Conservation (phyloP, 2,797 vertebrate genomes). For the Falco peregrinus region DNA sequence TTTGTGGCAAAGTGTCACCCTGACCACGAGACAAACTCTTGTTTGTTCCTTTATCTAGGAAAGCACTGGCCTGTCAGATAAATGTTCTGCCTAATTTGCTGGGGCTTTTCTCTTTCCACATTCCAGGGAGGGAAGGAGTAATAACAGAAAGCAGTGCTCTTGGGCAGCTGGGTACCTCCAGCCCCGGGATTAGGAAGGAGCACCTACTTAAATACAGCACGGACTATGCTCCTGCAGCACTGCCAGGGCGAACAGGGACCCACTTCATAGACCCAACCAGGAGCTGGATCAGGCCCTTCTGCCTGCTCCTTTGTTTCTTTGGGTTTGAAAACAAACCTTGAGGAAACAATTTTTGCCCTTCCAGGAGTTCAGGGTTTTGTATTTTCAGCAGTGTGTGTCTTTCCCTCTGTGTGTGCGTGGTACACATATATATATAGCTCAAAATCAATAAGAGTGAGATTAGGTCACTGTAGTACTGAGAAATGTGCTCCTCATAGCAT, state of each 20-base stretch:
- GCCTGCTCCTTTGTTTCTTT: not conserved
- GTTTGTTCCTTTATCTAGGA: constrained; percentile 23
- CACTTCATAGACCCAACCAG: not conserved
- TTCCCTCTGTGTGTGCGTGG: not conserved
- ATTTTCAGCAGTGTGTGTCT: not conserved
- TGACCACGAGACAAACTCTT: constrained; percentile 43
- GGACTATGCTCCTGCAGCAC: accelerated
- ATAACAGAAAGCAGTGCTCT: not conserved
- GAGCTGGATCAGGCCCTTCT: not conserved
- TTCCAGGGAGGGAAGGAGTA: not conserved
- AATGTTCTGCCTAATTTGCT: constrained; percentile 9
- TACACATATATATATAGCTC: not conserved
- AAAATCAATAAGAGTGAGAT: constrained; percentile 55
- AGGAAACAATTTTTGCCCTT: constrained; percentile 1
- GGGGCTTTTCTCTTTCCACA: not conserved
- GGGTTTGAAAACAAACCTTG: not conserved
- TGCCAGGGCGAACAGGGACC: not conserved
- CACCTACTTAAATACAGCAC: not conserved
- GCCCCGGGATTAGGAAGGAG: not conserved
- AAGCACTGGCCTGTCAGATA: constrained; percentile 13
- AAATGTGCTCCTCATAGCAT: not conserved
- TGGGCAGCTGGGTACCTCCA: not conserved
- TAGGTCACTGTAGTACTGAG: constrained; percentile 40
- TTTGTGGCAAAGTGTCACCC: constrained; percentile 62
- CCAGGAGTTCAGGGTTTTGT: not conserved